These are phyloP conservation scores for Rhopalosiphum padi DNA, from an alignment of 1,140 invertebrate species.

Conservation along the genomic window DNA sequence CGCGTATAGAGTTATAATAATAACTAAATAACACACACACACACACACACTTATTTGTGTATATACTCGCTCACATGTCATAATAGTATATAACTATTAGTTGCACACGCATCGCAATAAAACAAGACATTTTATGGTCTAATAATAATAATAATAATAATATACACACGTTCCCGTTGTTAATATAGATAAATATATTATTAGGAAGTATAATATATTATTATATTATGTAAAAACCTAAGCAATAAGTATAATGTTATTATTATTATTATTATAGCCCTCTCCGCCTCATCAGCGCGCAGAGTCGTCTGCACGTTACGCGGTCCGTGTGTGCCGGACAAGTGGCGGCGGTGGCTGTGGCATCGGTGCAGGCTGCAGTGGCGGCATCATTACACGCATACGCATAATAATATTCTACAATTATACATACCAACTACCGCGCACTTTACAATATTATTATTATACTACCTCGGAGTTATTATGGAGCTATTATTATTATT, in stretches of 20 bases:
- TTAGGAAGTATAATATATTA: not conserved
- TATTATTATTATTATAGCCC: not conserved
- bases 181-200: not conserved
- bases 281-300: not conserved
- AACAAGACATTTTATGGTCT: conserved; percentile 6
- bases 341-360: too few species aligned
- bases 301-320: not conserved
- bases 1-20: not conserved
- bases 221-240: not conserved
- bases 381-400: not conserved
- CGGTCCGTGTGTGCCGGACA: not conserved
- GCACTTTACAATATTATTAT: not conserved
- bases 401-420: not conserved
- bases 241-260: not conserved
- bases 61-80: not conserved
- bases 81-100: not conserved
- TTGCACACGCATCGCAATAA: not conserved
- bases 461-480: not conserved
- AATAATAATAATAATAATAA: not conserved
- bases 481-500: not conserved
- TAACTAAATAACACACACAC: too few species aligned
- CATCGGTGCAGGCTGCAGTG: not conserved
- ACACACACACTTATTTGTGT: not conserved
- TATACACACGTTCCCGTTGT: not conserved
- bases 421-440: not conserved